Evolutionary conservation across 2,797 vertebrate genomes (phyloP), one percentile per base, ranked within the genome.

Genomic region (Sebastes diploproa): DNA sequence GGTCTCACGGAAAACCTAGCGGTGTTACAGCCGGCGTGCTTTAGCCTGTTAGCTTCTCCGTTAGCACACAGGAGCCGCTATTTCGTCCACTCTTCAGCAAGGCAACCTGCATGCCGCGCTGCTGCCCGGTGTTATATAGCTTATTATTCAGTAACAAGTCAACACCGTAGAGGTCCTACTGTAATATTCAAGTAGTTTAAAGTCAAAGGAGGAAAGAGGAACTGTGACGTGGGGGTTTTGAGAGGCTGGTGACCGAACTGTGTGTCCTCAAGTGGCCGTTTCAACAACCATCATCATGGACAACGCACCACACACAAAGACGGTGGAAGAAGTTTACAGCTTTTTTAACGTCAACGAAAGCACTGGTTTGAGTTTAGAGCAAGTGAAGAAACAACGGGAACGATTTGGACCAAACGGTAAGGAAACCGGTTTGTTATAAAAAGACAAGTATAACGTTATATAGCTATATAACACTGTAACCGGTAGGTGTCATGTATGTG

Each of bases 221-320:
- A 61, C 72, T 59, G 76, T 86, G 36, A 38, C 36, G 13, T 13
- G 36, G 36, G 36, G 36, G 36, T 38, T 38, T 38, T 38, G 36
- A 38, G 13, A 38, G 36, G 36, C 36, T 38, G 36, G 36, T 38
- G 36, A 38, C 36, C 36, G 36, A 38, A 38, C 36, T 64, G 78
- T 86, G 38, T 42, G 90, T 90, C 88, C 86, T 89, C 82, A 72
- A 92, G 86, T 90, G 91, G 78, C 86, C 88, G 81, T 92, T 84
- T 34, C 32, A 34, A 34, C 32, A 34, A 34, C 32, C 10, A 11
- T 34, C 94, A 95, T 88, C 95, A 99, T 99, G 98, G 98, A 99
- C 96, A 99, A 98, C 97, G 97, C 97, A 18, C 98, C 97, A 20
- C 98, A 99, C 95, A 99, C 97, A 83, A 99, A 99, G 96, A 99